These are phyloP conservation scores for Rhagophthalmus giganteus DNA, from an alignment of 2,888 invertebrate species.

Conservation along the genomic window DNA sequence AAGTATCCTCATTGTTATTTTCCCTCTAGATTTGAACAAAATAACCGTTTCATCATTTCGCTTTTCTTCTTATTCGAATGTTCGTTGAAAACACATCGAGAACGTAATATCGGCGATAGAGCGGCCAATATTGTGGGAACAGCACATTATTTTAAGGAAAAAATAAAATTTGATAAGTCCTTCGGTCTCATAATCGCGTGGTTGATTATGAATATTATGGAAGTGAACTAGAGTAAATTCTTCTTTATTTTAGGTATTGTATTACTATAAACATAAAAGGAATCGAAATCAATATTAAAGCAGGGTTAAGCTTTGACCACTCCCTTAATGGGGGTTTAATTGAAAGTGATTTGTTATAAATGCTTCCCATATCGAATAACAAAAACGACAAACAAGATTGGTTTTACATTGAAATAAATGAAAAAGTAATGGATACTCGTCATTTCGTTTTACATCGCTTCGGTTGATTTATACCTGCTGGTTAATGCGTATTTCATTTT, in stretches of 20 bases:
- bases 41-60: too few relatives aligned
- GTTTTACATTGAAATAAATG: background rate
- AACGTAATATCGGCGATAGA: background rate
- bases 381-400: conserved; percentile 1
- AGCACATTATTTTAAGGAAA: too few relatives aligned
- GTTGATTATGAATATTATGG: background rate
- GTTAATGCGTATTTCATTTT: too few relatives aligned
- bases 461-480: too few relatives aligned
- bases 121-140: too few relatives aligned
- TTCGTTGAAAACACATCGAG: background rate
- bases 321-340: conserved; percentile 6
- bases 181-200: too few relatives aligned
- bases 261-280: background rate
- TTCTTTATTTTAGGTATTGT: background rate
- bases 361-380: conserved; percentile 1
- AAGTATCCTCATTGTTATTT: too few relatives aligned
- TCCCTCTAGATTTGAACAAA: too few relatives aligned
- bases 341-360: conserved; percentile 15
- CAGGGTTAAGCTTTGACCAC: conserved; percentile 4
- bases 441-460: too few relatives aligned
- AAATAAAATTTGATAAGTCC: too few relatives aligned
- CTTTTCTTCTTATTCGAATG: too few relatives aligned
- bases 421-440: background rate
- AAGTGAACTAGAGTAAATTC: background rate
- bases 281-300: background rate